Evolutionary conservation across 2,797 vertebrate species (phyloP), one percentile per base, ranked within the genome.

Genomic region (Melanotaenia nigrans): DNA sequence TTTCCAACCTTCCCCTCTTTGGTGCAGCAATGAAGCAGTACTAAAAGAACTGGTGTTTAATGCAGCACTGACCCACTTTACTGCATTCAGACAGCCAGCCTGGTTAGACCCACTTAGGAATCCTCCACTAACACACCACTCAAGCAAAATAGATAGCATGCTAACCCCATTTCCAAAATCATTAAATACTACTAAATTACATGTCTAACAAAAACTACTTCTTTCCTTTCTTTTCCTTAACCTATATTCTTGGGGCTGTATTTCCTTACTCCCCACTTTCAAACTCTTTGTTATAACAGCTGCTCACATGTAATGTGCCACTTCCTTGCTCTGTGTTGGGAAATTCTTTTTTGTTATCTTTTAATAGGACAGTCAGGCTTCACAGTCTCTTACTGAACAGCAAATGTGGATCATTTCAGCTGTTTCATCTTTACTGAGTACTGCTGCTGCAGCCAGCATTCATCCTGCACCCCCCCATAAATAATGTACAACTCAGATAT

Each of bases 61-160:
- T 90, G 91, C 89, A 91, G 83, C 82, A 77, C 77, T 93, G 92
- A 92, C 92, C 92, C 88, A 93, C 71, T 92, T 93, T 85, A 74
- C 75, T 64, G 77, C 62, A 5, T 76, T 65, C 70, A 80, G 68
- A 75, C 75, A 79, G 72, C 55, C 73, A 82, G 75, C 73, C 76
- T 56, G 32, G 72, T 86, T 79, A 79, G 67, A 86, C 71, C 68
- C 87, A 89, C 86, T 81, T 62, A 85, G 75, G 85, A 78, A 90
- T 88, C 79, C 80, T 81, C 67, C 72, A 81, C 79, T 61, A 76
- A 75, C 76, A 85, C 74, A 69, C 60, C 36, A 12, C 67, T 71
- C 51, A 61, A 66, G 55, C 56, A 55, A 80, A 62, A 67, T 73
- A 79, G 40, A 75, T 56, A 75, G 49, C 42, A 40, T 33, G 66